Conservation (phyloP, 2,888 invertebrate genomes). For the Lasioglossum villosulum region DNA sequence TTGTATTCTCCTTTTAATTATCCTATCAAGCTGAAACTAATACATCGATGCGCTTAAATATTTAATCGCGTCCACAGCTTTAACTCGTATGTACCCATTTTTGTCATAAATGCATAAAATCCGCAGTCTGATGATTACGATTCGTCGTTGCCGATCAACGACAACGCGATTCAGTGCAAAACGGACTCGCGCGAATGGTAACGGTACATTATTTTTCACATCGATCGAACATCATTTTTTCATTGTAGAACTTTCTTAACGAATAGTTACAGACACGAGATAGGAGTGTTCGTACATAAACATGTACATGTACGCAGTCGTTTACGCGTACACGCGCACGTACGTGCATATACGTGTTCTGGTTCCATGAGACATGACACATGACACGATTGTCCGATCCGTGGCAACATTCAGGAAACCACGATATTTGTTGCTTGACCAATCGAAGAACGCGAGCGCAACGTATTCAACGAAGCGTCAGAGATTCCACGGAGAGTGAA, state of each 20-base stretch:
- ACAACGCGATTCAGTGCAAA: background rate
- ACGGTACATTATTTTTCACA: background rate
- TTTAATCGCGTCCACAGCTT: too few relatives aligned
- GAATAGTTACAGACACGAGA: background rate
- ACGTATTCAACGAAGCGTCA: conserved; percentile 76
- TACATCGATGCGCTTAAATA: too few relatives aligned
- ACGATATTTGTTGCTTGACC: background rate
- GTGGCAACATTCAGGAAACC: background rate
- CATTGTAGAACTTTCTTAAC: background rate
- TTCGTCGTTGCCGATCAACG: background rate
- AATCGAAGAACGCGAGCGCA: background rate
- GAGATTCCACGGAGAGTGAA: conserved; percentile 83
- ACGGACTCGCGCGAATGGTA: background rate
- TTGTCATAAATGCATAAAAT: too few relatives aligned
- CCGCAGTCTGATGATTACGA: background rate
- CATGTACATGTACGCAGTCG: background rate
- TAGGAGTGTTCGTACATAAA: background rate
- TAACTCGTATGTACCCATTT: too few relatives aligned
- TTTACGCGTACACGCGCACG: background rate
- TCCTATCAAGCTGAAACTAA: too few relatives aligned
- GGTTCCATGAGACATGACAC: background rate
- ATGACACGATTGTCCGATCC: conserved; percentile 21
- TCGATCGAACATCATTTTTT: background rate
- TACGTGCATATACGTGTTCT: background rate
- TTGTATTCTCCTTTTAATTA: too few relatives aligned